Base-by-base conservation (phyloP, 2,888 invertebrate species). In the Sialis lutaria region DNA sequence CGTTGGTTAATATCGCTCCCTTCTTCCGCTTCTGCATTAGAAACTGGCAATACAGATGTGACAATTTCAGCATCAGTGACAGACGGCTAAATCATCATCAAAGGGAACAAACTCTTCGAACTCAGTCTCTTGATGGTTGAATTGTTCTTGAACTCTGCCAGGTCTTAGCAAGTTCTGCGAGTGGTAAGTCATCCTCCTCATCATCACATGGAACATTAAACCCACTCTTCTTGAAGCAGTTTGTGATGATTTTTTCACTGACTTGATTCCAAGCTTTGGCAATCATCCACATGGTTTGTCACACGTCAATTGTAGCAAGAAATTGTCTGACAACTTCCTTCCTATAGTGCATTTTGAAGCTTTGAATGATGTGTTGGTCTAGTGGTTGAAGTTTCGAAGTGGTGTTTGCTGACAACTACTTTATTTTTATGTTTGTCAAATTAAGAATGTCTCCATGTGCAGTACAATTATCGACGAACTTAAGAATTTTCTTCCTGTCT, bases 191-290 rank as follows among this genome's bases (percentile, higher is more conserved):
- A n/a, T n/a, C n/a, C n/a, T n/a, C n/a, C n/a, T n/a, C n/a, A n/a
- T n/a, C n/a, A n/a, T 52, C 49, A 50, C 53, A 48, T 52, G 51
- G 49, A 42, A 50, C 50, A 51, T 49, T 47, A 54, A 56, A 54
- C 46, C 55, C 53, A 50, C 48, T 49, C 45, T 53, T 54, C 51
- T 54, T 55, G 50, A 54, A 54, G 51, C 55, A 55, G 51, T 54
- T 55, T 52, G 47, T 42, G 45, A 56, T 52, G 40, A 52, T 55
- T 48, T 47, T 52, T 48, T 51, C 46, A 43, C 49, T 55, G 48
- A 55, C 52, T 44, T 48, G 6, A 50, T 51, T 50, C 54, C 54
- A 53, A 49, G 53, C 50, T 52, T 55, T 54, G 42, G 48, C 48
- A 40, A 49, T 48, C 50, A 53, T 53, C 51, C 53, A 49, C 53